Percentiles rank a stretch among this genome's conserved stretches.
Evolutionary conservation across 2,888 invertebrate species (phyloP).

Genomic region (Apamea anceps): DNA sequence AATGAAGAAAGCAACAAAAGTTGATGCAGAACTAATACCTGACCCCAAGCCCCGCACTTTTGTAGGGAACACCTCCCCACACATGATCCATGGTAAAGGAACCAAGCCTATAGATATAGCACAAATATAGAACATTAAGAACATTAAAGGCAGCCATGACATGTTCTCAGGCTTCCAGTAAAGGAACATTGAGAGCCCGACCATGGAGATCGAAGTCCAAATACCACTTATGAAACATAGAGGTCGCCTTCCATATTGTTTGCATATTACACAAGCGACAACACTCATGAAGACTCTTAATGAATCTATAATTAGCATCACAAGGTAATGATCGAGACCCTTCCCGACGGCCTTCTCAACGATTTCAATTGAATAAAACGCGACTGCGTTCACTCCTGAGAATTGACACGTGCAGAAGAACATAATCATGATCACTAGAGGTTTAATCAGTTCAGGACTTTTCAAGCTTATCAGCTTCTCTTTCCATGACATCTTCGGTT

Average conservation of each 20-base stretch:
- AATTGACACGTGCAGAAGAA: constrained; percentile 93
- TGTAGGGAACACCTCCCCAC: constrained; percentile 93
- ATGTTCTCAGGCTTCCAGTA: constrained; percentile 82
- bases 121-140: constrained; percentile 90
- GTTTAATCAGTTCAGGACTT: constrained; percentile 90
- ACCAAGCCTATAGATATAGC: constrained; percentile 91
- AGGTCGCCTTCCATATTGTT: constrained; percentile 91
- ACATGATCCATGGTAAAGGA: constrained; percentile 94
- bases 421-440: constrained; percentile 91
- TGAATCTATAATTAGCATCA: constrained; percentile 92
- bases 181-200: constrained; percentile 88
- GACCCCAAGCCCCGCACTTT: constrained; percentile 92
- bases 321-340: constrained; percentile 91
- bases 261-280: constrained; percentile 91
- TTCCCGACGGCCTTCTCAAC: constrained; percentile 90
- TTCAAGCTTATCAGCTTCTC: constrained; percentile 81
- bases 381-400: constrained; percentile 93
- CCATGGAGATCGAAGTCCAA: constrained; percentile 91
- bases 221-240: constrained; percentile 92
- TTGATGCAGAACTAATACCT: constrained; percentile 92
- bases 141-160: constrained; percentile 88
- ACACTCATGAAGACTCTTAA: constrained; percentile 91
- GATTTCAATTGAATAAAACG: constrained; percentile 93
- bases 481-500: constrained; percentile 76
- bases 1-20: constrained; percentile 91